phyloP scores from a whole-genome alignment of 2,113 vertebrate genomes.

The Ptilorrhoa leucosticta region DNA sequence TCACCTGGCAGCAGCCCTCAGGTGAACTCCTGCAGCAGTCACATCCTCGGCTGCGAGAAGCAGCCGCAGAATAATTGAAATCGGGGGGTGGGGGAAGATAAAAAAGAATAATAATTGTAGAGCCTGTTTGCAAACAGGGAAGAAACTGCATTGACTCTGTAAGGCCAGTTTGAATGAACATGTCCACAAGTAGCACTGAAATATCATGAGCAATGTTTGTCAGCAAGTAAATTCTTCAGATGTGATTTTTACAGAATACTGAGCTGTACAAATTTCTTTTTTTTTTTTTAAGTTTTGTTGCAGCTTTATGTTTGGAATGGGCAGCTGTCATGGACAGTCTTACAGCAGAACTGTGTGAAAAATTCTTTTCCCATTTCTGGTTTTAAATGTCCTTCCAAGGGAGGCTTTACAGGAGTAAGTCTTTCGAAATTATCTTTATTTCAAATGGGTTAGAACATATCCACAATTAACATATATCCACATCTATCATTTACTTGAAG shows the following conservation, averaged over 20 bases:
- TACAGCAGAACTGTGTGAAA: background rate
- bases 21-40: background rate
- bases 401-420: background rate
- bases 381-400: background rate
- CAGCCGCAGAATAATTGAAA: background rate
- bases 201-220: background rate
- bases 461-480: background rate
- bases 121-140: background rate
- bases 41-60: background rate
- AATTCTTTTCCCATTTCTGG: background rate
- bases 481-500: background rate
- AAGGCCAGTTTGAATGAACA: background rate
- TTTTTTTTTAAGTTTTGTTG: background rate
- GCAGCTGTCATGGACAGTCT: background rate
- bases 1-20: background rate
- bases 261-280: background rate
- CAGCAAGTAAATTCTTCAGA: background rate
- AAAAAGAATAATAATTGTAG: background rate
- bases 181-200: background rate
- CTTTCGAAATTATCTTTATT: background rate
- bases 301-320: background rate
- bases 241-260: background rate
- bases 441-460: background rate
- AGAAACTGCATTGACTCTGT: background rate
- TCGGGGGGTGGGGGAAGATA: fast-evolving